Conservation (phyloP, 2,888 invertebrate genomes). For the Melieria omissa region DNA sequence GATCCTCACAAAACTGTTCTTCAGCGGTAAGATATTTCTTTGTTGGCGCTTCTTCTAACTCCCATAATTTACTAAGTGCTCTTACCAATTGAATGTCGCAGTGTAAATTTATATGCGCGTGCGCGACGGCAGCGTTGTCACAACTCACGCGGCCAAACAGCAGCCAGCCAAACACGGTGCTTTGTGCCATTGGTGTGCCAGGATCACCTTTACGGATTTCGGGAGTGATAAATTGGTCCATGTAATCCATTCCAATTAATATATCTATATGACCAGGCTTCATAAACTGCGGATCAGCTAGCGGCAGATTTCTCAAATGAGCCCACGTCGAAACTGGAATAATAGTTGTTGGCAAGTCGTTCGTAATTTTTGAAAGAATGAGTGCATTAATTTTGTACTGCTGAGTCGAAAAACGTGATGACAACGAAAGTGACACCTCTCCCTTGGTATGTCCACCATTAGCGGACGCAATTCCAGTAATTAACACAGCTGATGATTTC, state of each 20-base stretch:
- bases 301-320: neutral
- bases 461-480: neutral
- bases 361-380: constrained; percentile 1
- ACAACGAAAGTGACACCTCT: neutral
- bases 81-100: neutral
- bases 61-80: constrained; percentile 6
- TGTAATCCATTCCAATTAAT: constrained; percentile 14
- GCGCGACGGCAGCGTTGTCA: too few species aligned
- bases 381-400: neutral
- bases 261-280: constrained; percentile 21
- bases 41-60: neutral
- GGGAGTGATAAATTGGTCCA: constrained; percentile 8
- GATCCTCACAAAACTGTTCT: neutral
- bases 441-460: neutral
- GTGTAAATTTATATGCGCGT: neutral
- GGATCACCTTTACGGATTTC: constrained; percentile 12
- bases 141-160: constrained; percentile 13
- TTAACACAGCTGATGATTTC: neutral
- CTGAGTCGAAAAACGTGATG: neutral
- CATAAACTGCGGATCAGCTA: constrained; percentile 21
- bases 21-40: neutral
- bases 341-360: neutral
- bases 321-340: constrained; percentile 1
- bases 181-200: constrained; percentile 29
- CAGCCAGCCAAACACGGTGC: constrained; percentile 32